These are phyloP conservation scores for Onychomys torridus DNA, from an alignment of 2,797 vertebrate species.

Conservation along the genomic window DNA sequence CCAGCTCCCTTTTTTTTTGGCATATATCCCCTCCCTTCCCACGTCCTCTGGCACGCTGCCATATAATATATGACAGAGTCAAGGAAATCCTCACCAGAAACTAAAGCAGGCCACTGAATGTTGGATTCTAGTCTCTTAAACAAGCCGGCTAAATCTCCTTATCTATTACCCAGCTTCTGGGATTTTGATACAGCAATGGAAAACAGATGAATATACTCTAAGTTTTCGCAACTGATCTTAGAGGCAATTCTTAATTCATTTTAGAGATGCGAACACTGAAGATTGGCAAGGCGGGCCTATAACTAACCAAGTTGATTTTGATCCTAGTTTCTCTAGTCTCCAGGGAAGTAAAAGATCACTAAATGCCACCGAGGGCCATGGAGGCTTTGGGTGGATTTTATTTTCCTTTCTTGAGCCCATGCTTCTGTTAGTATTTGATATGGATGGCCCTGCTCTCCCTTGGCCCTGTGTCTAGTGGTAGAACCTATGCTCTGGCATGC, in stretches of 20 bases:
- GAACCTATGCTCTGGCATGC: not conserved
- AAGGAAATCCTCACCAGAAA: not conserved
- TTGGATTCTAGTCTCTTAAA: not conserved
- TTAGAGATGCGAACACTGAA: slow-evolving; percentile 2
- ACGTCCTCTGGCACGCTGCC: not conserved
- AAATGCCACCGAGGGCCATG: not conserved
- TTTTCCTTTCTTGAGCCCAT: not conserved
- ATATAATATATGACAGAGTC: not conserved
- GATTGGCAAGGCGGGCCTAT: not conserved
- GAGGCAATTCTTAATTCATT: slow-evolving; percentile 24
- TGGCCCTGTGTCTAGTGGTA: not conserved
- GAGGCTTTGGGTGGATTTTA: not conserved
- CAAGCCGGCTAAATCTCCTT: not conserved
- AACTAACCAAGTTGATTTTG: not conserved
- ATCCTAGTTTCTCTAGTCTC: not conserved
- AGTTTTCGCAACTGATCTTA: slow-evolving; percentile 37
- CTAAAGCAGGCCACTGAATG: not conserved
- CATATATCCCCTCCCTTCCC: not conserved
- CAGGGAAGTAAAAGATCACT: slow-evolving; percentile 13
- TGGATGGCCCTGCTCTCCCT: not conserved
- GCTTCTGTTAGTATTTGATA: slow-evolving; percentile 22
- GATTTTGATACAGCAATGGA: not conserved
- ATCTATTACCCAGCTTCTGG: not conserved
- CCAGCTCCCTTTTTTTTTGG: not conserved
- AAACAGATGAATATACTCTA: not conserved